Conservation (phyloP, 2,113 vertebrate genomes). For the Daboia siamensis region DNA sequence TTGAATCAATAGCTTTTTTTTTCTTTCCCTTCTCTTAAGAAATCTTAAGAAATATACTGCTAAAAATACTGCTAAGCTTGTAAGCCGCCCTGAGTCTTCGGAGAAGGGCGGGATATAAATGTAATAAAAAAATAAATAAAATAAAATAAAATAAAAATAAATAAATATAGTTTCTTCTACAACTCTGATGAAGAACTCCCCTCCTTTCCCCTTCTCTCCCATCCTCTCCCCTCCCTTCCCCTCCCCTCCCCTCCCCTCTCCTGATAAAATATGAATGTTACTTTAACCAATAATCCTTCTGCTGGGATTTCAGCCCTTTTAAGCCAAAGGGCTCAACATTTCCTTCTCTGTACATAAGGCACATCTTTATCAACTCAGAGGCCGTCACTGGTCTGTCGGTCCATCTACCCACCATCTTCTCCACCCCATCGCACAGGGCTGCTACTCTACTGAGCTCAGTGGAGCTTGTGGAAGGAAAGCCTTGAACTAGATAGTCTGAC, state of each 20-base stretch:
- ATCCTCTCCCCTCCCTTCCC: not conserved
- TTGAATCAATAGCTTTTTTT: not conserved
- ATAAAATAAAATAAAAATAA: no score
- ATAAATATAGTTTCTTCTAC: not conserved
- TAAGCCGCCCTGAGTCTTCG: no score
- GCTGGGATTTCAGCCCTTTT: not conserved
- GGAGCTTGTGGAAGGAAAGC: no score
- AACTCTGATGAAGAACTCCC: not conserved
- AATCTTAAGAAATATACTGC: not conserved
- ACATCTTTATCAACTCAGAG: not conserved
- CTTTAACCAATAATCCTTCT: not conserved
- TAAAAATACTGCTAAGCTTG: no score
- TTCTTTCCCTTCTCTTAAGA: not conserved
- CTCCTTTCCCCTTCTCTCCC: not conserved
- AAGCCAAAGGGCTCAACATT: not conserved
- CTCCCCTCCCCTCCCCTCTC: not conserved
- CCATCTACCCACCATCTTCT: not conserved
- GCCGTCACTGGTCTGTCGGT: not conserved
- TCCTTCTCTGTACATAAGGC: not conserved
- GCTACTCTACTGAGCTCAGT: not conserved
- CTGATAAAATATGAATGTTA: not conserved
- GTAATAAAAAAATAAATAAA: no score
- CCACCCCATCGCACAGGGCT: no score
- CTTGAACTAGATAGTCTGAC: no score
- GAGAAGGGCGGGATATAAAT: no score